Evolutionary conservation across 2,888 invertebrate genomes (phyloP).

Genomic region (Andrena fulva): DNA sequence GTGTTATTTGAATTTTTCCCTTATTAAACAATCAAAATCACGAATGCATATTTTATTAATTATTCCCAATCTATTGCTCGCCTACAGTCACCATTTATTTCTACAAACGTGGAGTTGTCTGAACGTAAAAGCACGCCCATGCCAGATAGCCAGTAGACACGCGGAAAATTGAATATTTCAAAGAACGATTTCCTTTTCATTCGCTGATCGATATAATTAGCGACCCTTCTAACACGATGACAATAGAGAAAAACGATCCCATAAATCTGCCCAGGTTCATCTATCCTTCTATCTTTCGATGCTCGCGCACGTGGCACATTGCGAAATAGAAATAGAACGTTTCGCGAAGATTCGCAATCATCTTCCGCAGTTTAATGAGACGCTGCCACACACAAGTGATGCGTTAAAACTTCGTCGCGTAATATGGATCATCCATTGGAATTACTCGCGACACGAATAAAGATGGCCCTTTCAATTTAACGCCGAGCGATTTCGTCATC

Average conservation of each 20-base stretch:
- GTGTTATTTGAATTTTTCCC: too few relatives aligned
- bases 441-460: constrained; percentile 42
- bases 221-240: background rate
- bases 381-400: constrained; percentile 66
- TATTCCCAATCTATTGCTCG: too few relatives aligned
- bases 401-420: constrained; percentile 66
- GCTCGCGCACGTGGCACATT: constrained; percentile 19
- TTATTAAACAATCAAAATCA: too few relatives aligned
- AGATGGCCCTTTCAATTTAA: constrained; percentile 22
- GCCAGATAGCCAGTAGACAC: background rate
- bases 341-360: constrained; percentile 31
- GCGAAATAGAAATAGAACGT: constrained; percentile 57
- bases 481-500: constrained; percentile 28
- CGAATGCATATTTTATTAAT: too few relatives aligned
- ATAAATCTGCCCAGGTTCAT: constrained; percentile 11
- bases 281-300: constrained; percentile 5
- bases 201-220: constrained; percentile 21
- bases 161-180: background rate
- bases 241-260: constrained; percentile 27
- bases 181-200: background rate
- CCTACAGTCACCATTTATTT: too few relatives aligned
- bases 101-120: too few relatives aligned
- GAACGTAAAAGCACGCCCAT: too few relatives aligned
- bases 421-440: constrained; percentile 72
- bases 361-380: constrained; percentile 54